Base-by-base conservation (phyloP, 2,888 invertebrate species). In the Acanthosoma haemorrhoidale region DNA sequence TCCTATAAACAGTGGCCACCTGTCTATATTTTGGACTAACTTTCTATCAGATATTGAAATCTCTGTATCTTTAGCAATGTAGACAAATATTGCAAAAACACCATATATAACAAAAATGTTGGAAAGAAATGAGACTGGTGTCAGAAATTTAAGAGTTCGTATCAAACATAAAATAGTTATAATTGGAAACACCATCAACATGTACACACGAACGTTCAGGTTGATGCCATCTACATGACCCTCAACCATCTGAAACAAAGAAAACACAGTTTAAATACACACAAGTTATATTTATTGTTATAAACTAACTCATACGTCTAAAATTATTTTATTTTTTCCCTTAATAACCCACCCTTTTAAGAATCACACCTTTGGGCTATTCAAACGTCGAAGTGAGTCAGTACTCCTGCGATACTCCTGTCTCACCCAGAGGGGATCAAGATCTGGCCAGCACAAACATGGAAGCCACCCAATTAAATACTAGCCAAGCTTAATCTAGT, bases 1-100 rank as follows among this genome's bases (percentile, higher is more conserved):
- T 58, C 97, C 97, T 78, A 98, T 96, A 80, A 91, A 98, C 13
- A 98, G 82, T 0, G 98, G 96, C 71, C 92, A 81, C 71, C 83
- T 84, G 71, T 80, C 78, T 70, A 73, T 74, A 16, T 73, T 59
- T 0, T 88, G 88, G 13, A 90, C 80, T 74, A 86, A 86, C 0
- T 79, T 79, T 72, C 90, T 84, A 25, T 51, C 51, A 51, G 11
- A 25, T 39, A 85, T 82, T n/a, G 64, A 25, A 36, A 64, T 38
- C 1, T 25, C 25, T n/a, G 41, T 29, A 41, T 39, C 38, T 15
- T 31, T 29, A 15, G 29, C 11, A 15, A 31, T 39, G 11, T 31
- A 36, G 29, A 39, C 29, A n/a, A 64, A 21, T 15, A 64, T 18
- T 38, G 64, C 18, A 9, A 64, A 9, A 8, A 25, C 80, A 70